Percentiles rank a stretch among this genome's conserved stretches.
Conservation (phyloP, 92 coral and sea anemone species). For the Scolanthus callimorphus region DNA sequence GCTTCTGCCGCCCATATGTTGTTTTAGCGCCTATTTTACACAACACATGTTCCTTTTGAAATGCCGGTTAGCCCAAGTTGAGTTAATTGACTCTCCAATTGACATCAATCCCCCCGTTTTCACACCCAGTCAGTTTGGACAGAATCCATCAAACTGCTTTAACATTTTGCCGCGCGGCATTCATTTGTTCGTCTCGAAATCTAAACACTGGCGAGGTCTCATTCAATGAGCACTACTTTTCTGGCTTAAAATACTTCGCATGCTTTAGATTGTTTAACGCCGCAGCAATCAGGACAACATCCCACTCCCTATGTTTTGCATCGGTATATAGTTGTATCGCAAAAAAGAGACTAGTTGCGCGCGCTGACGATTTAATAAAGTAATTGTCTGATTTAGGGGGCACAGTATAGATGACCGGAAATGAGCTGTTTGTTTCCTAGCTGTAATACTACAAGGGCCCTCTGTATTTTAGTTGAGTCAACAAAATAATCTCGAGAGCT, state of each 20-base stretch:
- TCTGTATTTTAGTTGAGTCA: constrained; percentile 4
- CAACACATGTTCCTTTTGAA: constrained; percentile 23
- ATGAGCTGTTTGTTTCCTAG: constrained; percentile 9
- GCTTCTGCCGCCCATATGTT: constrained; percentile 30
- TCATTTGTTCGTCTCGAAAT: too few species aligned
- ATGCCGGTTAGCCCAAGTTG: background rate
- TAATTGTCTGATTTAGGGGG: constrained; percentile 1
- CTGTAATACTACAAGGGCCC: constrained; percentile 11
- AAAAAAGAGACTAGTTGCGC: background rate
- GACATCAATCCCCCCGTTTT: background rate
- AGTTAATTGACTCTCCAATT: background rate
- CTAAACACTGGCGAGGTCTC: too few species aligned
- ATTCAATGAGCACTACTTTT: too few species aligned
- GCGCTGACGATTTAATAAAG: constrained; percentile 13
- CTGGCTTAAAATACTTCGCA: constrained; percentile 4
- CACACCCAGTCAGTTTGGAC: background rate
- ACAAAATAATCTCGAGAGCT: constrained; percentile 6
- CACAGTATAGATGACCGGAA: constrained; percentile 14
- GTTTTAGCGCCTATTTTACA: constrained; percentile 9
- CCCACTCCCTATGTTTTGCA: background rate
- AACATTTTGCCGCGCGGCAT: too few species aligned
- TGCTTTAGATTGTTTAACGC: background rate
- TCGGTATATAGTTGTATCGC: background rate
- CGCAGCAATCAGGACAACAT: background rate
- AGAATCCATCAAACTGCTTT: too few species aligned